phyloP scores from a whole-genome alignment of 2,797 vertebrate genomes.

The Lepilemur ruficaudatus region DNA sequence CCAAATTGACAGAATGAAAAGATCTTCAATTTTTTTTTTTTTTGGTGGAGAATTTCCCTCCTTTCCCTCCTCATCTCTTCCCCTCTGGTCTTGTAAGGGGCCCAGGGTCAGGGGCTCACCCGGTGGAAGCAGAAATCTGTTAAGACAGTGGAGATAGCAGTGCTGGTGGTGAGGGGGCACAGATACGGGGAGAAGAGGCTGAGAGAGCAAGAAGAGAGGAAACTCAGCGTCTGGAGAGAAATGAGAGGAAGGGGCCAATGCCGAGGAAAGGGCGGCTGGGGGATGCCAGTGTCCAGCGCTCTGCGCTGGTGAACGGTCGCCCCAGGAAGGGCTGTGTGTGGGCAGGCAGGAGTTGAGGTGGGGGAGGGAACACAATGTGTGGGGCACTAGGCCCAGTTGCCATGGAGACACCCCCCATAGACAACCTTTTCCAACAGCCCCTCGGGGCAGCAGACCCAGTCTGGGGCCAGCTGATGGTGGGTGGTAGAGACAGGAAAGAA shows the following conservation, averaged over 20 bases:
- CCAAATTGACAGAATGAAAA: background rate
- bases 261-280: background rate
- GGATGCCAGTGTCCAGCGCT: background rate
- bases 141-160: background rate
- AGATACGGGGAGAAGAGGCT: background rate
- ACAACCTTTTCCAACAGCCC: constrained; percentile 33
- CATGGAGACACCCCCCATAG: constrained; percentile 69
- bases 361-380: constrained; percentile 32
- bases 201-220: background rate
- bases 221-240: background rate
- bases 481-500: background rate
- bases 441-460: background rate
- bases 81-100: background rate
- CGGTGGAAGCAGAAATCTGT: background rate
- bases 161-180: background rate
- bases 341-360: constrained; percentile 18
- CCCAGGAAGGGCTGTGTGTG: constrained; percentile 12
- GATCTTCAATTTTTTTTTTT: background rate
- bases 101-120: background rate
- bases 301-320: background rate
- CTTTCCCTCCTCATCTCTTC: background rate
- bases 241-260: background rate
- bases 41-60: background rate
- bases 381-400: constrained; percentile 65
- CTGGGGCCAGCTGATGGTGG: constrained; percentile 8